Conservation (phyloP, 2,113 vertebrate species). For the Charina bottae region DNA sequence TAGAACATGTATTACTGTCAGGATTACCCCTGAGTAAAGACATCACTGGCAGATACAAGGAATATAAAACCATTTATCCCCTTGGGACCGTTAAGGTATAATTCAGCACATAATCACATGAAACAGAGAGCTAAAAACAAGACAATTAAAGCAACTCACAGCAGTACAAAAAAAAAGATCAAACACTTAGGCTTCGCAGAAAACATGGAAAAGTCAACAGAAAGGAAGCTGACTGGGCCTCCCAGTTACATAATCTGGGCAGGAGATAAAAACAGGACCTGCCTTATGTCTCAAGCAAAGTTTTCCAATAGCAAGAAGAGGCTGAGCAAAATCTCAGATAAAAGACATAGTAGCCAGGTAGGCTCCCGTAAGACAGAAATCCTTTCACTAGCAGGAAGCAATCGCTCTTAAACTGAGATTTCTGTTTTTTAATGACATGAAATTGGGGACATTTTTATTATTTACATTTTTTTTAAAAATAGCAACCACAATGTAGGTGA, state of each 20-base stretch:
- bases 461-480: neutral
- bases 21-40: neutral
- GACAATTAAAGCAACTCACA: neutral
- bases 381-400: neutral
- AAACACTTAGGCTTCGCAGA: neutral
- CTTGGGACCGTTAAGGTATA: neutral
- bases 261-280: neutral
- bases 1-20: neutral
- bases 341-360: too few species aligned
- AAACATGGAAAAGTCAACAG: neutral
- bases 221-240: neutral
- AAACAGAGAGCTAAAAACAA: neutral
- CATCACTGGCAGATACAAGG: neutral
- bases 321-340: neutral
- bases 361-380: neutral
- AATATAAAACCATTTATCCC: neutral
- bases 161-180: neutral
- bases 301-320: neutral
- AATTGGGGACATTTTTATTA: neutral
- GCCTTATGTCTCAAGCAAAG: neutral
- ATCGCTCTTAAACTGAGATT: neutral
- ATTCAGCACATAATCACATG: neutral
- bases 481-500: neutral
- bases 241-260: neutral
- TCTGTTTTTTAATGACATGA: neutral